A percentile compares a stretch with the other conserved stretches of the same genome.
Conservation (phyloP, 2,797 vertebrate genomes). For the Jordanella pulchra region DNA sequence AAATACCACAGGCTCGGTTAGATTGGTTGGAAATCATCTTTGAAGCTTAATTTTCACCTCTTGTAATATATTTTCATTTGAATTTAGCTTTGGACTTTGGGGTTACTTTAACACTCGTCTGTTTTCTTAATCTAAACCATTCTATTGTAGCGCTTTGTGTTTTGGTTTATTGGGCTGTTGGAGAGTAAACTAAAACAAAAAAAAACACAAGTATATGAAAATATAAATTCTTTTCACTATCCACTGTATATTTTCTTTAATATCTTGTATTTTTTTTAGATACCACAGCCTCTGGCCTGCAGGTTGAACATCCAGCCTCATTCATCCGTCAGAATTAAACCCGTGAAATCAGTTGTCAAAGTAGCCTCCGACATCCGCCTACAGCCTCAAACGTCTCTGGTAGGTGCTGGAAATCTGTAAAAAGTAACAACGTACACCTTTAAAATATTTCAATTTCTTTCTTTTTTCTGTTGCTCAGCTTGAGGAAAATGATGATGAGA, state of each 20-base stretch:
- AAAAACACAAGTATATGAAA: neutral
- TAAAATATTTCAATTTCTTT: neutral
- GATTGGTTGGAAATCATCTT: no score
- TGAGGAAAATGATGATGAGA: slow-evolving; percentile 76
- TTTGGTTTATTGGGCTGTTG: no score
- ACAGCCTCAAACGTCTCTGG: slow-evolving; percentile 82
- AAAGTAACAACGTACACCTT: neutral
- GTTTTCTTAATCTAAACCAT: no score
- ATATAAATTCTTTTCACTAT: neutral
- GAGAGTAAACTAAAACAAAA: neutral
- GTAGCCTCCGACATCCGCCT: slow-evolving; percentile 83
- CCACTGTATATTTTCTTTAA: neutral
- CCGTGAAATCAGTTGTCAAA: slow-evolving; percentile 82
- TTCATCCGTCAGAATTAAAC: slow-evolving; percentile 87
- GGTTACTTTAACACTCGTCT: no score
- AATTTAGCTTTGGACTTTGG: neutral
- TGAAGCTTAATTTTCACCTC: neutral
- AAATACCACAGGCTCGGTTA: neutral
- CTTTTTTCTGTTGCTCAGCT: slow-evolving; percentile 72
- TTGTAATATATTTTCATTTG: neutral
- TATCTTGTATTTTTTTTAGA: slow-evolving; percentile 70
- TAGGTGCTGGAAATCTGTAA: slow-evolving; percentile 67
- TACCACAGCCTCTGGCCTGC: slow-evolving; percentile 81
- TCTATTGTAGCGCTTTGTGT: no score
- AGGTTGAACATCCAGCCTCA: slow-evolving; percentile 83